Evolutionary conservation across 2,797 vertebrate genomes (phyloP), one percentile per base, ranked within the genome.

Genomic region (Micrastur ruficollis): DNA sequence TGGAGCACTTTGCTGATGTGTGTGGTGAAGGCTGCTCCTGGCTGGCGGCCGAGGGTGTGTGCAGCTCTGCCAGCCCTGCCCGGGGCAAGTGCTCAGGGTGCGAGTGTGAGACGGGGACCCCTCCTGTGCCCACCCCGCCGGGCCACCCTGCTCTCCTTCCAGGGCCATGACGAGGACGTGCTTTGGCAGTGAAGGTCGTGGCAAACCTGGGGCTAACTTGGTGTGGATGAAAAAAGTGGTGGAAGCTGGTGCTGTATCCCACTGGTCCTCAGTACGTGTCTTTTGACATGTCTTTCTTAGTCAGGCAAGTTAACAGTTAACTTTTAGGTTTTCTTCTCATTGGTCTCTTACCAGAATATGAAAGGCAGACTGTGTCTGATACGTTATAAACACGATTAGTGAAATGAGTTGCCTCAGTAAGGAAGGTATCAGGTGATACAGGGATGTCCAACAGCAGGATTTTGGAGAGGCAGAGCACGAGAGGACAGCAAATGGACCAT

Each of bases 171-270:
- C 0, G 0, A 55, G 22, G n/a, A 32, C 4, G 1, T 62, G 23
- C 12, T 88, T 56, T 0, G 0, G 22, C 0, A 1, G 12, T 16
- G 27, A 82, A 42, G 32, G 66, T 9, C 0, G 0, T n/a, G 42
- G 50, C 62, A 81, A 88, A 82, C 29, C 23, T 2, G 0, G 7
- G 47, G 46, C 58, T 76, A 53, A n/a, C 32, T 32, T 50, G 32
- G 11, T 44, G 59, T 7, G 6, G 9, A 26, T 66, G 67, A 25
- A 93, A 66, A 66, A 50, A 36, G 6, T 1, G 1, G 34, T 36
- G 40, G 59, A 66, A 55, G 22, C 29, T 59, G 34, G 12, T 65
- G 40, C 20, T n/a, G 50, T 32, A 58, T 22, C 56, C 53, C 1
- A 2, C 25, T 74, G 27, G 25, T 59, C 65, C 65, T 89, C 27